Evolutionary conservation across 2,797 vertebrate species (phyloP).

Genomic region (Eupleurogrammus muticus): DNA sequence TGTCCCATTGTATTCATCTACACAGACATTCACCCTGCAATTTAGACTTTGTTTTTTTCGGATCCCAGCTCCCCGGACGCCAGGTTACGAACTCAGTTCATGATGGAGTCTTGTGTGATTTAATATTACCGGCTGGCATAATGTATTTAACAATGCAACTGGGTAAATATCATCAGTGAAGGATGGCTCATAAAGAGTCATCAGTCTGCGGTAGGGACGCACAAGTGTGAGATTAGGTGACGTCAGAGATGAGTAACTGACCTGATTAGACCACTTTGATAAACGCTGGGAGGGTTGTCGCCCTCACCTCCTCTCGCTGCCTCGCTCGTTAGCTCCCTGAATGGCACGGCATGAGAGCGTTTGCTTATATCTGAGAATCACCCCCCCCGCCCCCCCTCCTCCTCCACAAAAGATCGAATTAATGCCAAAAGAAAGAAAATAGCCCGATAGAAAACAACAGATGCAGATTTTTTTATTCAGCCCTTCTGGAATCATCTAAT

Average conservation of each 20-base stretch:
- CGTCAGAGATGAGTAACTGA: slow-evolving; percentile 78
- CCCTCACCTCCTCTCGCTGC: slow-evolving; percentile 54
- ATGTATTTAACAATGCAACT: slow-evolving; percentile 70
- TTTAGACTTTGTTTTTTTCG: slow-evolving; percentile 62
- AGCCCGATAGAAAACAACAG: slow-evolving; percentile 65
- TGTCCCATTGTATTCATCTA: slow-evolving; percentile 70
- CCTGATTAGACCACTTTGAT: slow-evolving; percentile 79
- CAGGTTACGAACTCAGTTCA: slow-evolving; percentile 62
- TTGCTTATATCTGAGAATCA: slow-evolving; percentile 66
- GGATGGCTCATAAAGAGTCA: slow-evolving; percentile 74
- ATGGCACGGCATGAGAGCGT: slow-evolving; percentile 54
- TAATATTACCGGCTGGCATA: slow-evolving; percentile 66
- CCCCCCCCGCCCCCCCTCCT: slow-evolving; percentile 54
- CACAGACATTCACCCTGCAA: slow-evolving; percentile 59
- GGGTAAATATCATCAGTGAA: slow-evolving; percentile 73
- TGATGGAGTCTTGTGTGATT: slow-evolving; percentile 71
- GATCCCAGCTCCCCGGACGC: slow-evolving; percentile 71
- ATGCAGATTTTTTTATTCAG: slow-evolving; percentile 45
- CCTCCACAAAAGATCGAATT: slow-evolving; percentile 65
- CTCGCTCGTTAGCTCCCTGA: slow-evolving; percentile 56
- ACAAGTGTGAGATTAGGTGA: slow-evolving; percentile 76
- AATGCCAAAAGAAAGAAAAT: slow-evolving; percentile 62
- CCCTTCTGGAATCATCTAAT: slow-evolving; percentile 68
- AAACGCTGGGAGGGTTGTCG: slow-evolving; percentile 71
- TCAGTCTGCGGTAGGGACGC: slow-evolving; percentile 64